Conservation (phyloP, 2,888 invertebrate genomes). For the Hybos culiciformis region DNA sequence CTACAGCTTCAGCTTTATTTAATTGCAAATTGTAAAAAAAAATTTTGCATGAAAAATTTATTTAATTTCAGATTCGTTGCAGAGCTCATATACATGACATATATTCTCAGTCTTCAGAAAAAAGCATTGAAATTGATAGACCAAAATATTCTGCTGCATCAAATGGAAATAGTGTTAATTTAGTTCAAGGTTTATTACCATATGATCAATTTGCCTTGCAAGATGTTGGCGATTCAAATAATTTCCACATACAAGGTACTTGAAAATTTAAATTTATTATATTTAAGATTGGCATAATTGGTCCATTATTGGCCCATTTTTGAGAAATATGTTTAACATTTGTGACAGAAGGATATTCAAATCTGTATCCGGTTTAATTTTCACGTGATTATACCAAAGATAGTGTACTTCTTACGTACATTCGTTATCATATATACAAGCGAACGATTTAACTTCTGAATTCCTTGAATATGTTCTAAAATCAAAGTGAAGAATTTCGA, state of each 20-base stretch:
- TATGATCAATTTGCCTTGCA: slow-evolving; percentile 32
- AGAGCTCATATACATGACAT: slow-evolving; percentile 50
- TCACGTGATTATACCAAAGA: too few relatives aligned
- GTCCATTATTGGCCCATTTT: too few relatives aligned
- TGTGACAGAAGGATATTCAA: too few relatives aligned
- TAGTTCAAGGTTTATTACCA: slow-evolving; percentile 23
- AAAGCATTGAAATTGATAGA: slow-evolving; percentile 46
- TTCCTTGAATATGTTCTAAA: too few relatives aligned
- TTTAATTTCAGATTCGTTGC: slow-evolving; percentile 41
- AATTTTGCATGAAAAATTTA: not conserved
- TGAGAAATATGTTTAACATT: too few relatives aligned
- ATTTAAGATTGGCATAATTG: too few relatives aligned
- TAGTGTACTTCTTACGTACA: too few relatives aligned
- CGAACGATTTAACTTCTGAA: too few relatives aligned
- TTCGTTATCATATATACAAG: too few relatives aligned
- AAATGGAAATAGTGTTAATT: slow-evolving; percentile 26
- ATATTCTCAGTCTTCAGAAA: slow-evolving; percentile 53
- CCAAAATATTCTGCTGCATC: slow-evolving; percentile 17
- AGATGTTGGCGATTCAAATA: slow-evolving; percentile 31
- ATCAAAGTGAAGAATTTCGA: too few relatives aligned
- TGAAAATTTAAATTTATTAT: too few relatives aligned
- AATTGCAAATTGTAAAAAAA: not conserved
- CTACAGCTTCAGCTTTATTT: not conserved
- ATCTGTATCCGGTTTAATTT: too few relatives aligned
- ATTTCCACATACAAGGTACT: slow-evolving; percentile 34